A percentile compares a stretch with the other conserved stretches of the same genome.
Evolutionary conservation across 2,797 vertebrate species (phyloP).

Genomic region (Chelonia mydas): DNA sequence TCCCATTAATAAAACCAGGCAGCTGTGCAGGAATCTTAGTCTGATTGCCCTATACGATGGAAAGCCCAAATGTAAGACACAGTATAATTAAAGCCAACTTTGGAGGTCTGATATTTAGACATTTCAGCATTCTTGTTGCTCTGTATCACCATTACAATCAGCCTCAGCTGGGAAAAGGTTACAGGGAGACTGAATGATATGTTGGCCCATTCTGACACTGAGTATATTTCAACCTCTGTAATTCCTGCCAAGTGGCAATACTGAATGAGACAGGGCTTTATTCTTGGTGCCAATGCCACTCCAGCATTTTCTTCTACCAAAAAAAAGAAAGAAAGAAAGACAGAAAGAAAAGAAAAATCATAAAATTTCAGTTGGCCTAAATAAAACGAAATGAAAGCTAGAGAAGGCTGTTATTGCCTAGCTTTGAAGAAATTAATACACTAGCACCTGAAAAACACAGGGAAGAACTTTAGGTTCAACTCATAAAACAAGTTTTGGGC

Average conservation of each 20-base stretch:
- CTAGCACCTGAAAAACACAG: background rate
- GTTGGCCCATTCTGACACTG: conserved; percentile 9
- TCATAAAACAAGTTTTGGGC: background rate
- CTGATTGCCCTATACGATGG: conserved; percentile 18
- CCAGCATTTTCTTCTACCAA: background rate
- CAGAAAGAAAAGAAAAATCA: background rate
- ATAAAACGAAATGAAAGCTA: background rate
- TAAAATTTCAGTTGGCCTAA: conserved; percentile 42
- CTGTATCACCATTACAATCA: background rate
- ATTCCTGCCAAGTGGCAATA: conserved; percentile 13
- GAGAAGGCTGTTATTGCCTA: background rate
- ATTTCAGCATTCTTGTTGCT: background rate
- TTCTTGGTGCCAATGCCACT: conserved; percentile 18
- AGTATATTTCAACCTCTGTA: conserved; percentile 8
- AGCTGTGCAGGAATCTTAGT: conserved; percentile 11
- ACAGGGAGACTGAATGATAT: background rate
- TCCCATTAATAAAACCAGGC: conserved; percentile 3
- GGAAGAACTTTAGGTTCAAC: background rate
- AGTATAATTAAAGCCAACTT: conserved; percentile 12
- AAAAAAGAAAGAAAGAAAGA: no score
- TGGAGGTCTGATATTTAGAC: background rate
- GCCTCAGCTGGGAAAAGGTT: background rate
- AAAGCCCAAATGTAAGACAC: background rate
- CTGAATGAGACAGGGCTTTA: conserved; percentile 4
- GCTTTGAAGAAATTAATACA: background rate